Percentiles rank a stretch among this genome's conserved stretches.
Conservation (phyloP, 2,113 vertebrate species). For the Geococcyx californianus region DNA sequence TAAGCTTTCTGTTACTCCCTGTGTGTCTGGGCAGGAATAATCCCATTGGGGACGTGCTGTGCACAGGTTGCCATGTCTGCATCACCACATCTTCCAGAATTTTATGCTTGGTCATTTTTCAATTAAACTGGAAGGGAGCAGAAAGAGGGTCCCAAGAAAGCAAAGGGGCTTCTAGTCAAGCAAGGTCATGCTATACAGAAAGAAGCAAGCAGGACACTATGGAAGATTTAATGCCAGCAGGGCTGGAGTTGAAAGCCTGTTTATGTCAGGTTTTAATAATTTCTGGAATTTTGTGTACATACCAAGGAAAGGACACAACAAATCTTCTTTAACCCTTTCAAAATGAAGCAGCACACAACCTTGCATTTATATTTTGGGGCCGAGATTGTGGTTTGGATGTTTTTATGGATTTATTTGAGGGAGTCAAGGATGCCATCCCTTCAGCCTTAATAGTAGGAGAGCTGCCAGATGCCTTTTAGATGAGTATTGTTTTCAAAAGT, state of each 20-base stretch:
- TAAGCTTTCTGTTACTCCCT: not conserved
- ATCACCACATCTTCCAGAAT: not conserved
- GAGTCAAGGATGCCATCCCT: not conserved
- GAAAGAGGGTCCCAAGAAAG: not conserved
- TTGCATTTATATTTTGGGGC: not conserved
- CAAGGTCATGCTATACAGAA: not conserved
- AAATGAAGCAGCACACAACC: not conserved
- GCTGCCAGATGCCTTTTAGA: not conserved
- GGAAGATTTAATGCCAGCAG: not conserved
- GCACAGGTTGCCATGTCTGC: not conserved
- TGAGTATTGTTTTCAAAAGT: not conserved
- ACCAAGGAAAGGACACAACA: not conserved
- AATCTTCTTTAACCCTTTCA: not conserved
- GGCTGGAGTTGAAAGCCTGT: not conserved
- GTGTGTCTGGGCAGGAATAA: not conserved
- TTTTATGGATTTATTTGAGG: not conserved
- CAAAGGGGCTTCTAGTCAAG: not conserved
- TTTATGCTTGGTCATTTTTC: not conserved
- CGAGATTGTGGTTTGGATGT: not conserved
- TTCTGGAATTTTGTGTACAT: not conserved
- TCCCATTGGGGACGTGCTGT: not conserved
- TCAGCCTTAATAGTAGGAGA: not conserved
- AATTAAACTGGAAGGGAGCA: rapidly evolving
- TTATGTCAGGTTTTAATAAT: not conserved
- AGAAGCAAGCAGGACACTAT: not conserved